Percentiles rank a stretch among this genome's conserved stretches.
Conservation (phyloP, 1,140 invertebrate species). For the Apocrypta bakeri region DNA sequence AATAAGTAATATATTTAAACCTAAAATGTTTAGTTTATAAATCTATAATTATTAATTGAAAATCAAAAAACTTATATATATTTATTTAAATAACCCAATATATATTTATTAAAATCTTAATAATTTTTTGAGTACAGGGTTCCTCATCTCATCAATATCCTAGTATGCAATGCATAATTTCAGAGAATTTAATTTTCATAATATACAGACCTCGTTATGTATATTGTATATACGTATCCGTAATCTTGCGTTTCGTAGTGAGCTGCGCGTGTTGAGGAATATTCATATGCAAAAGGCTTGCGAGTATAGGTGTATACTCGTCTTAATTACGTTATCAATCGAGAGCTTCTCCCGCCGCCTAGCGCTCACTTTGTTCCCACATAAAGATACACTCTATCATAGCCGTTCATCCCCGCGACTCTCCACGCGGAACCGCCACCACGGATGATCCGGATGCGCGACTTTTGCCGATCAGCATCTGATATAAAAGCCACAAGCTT, state of each 20-base stretch:
- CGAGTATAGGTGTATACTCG: neutral
- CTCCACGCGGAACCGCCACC: neutral
- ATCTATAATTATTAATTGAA: too few species aligned
- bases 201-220: neutral
- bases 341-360: neutral
- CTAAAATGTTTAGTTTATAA: too few species aligned
- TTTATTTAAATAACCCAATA: too few species aligned
- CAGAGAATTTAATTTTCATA: neutral
- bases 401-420: neutral
- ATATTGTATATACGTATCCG: too few species aligned
- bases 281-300: neutral
- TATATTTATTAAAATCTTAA: too few species aligned
- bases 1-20: too few species aligned
- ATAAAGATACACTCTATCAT: neutral
- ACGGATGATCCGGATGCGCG: neutral
- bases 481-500: neutral
- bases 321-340: constrained; percentile 27
- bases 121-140: too few species aligned
- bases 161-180: too few species aligned
- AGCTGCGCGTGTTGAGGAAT: neutral
- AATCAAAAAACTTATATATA: too few species aligned
- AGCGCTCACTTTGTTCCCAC: neutral
- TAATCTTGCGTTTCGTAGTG: too few species aligned
- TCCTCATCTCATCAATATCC: too few species aligned
- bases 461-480: neutral